phyloP scores from a whole-genome alignment of 2,113 vertebrate genomes.

The Poeciliopsis prolifica region DNA sequence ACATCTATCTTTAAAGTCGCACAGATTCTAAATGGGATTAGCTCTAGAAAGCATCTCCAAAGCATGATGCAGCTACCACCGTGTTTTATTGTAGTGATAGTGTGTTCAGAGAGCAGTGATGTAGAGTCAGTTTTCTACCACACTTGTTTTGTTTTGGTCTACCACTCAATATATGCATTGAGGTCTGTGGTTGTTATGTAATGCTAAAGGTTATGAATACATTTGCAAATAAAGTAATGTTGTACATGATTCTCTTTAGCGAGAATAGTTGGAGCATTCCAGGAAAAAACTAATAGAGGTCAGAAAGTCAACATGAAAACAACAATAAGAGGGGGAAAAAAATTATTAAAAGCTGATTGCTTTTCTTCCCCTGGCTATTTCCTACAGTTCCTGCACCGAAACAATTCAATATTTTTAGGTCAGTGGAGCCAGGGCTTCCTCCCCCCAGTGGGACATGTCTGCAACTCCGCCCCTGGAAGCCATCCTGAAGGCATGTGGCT shows the following conservation, averaged over 20 bases:
- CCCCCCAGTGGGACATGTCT: not conserved
- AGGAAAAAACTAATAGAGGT: not conserved
- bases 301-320: not conserved
- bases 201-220: no score
- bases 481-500: not conserved
- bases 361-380: not conserved
- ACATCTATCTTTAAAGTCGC: not conserved
- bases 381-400: not conserved
- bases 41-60: not conserved
- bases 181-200: no score
- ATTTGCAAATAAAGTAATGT: slow-evolving; percentile 2
- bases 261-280: slow-evolving; percentile 14
- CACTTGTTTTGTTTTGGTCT: no score
- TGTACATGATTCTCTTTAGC: slow-evolving; percentile 36
- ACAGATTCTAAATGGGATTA: not conserved
- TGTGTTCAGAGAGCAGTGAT: no score
- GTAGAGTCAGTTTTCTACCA: no score
- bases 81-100: not conserved
- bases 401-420: no score
- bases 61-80: not conserved
- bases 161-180: no score
- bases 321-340: no score
- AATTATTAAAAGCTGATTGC: not conserved
- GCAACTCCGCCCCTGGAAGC: not conserved
- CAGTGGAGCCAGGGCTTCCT: not conserved